Evolutionary conservation across 2,888 invertebrate species (phyloP), one percentile per base, ranked within the genome.

Genomic region (Marasmarcha lunaedactyla): DNA sequence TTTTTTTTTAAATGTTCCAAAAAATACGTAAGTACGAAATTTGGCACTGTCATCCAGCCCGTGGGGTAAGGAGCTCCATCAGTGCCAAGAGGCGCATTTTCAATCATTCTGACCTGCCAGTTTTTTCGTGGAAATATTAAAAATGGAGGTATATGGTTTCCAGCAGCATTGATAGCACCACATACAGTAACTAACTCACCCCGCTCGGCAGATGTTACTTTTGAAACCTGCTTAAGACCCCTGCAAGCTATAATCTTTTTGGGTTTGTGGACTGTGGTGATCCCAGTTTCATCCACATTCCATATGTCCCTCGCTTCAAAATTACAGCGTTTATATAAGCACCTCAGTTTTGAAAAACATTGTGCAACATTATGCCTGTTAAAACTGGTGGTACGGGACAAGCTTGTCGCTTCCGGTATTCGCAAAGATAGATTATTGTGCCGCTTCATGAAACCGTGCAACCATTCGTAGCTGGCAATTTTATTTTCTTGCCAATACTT

Each of bases 121-220:
- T 38, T 38, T 33, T 38, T 38, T 6, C 38, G 12, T 5, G 38
- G 38, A 33, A 38, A 38, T 33, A 68, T 45, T 11, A 72, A 49
- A 34, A 60, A 55, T 7, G 71, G 70, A 15, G 69, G 67, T 37
- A 66, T 42, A 12, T 45, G 45, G 42, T 51, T 56, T 25, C 68
- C 70, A 41, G 41, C 42, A 2, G 70, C 64, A 48, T 51, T 57
- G 36, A 67, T 59, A 15, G 54, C 52, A 27, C 50, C 46, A 35
- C 55, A 54, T 2, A 53, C 46, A 2, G 66, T 66, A 1, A 68
- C 59, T 4, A 63, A 41, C 15, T 49, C 14, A n/a, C 64, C 63
- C 36, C 64, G 52, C 52, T 71, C 68, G 13, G 54, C 66, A 14
- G 61, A 63, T 15, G 64, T 66, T n/a, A 62, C 42, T 38, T 55